Conservation (phyloP, 2,888 invertebrate species). For the Calephelis perditalis region DNA sequence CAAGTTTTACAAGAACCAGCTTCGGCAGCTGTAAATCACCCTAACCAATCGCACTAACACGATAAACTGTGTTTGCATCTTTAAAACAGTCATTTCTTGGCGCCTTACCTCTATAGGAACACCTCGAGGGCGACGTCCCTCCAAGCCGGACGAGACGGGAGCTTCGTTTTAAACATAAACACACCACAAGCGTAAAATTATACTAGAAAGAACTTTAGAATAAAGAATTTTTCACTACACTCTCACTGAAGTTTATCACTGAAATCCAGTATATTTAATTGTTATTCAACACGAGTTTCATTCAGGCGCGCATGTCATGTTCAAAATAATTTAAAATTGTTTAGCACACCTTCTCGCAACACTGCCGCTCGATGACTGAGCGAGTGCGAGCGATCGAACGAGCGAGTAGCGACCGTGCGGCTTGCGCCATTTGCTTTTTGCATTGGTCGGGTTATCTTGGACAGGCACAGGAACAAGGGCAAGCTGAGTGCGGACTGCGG, state of each 20-base stretch:
- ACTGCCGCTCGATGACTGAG: conserved; percentile 72
- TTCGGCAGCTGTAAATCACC: conserved; percentile 36
- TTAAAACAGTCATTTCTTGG: conserved; percentile 22
- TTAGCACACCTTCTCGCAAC: conserved; percentile 27
- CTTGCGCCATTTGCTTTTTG: conserved; percentile 27
- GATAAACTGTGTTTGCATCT: conserved; percentile 16
- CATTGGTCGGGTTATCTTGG: conserved; percentile 27
- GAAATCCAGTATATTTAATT: conserved; percentile 62
- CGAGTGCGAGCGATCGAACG: conserved; percentile 33
- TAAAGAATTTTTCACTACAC: conserved; percentile 53
- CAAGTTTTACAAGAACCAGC: conserved; percentile 42
- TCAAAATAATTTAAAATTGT: conserved; percentile 33
- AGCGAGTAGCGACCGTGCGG: conserved; percentile 29
- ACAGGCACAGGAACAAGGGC: conserved; percentile 14
- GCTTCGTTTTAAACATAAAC: conserved; percentile 73
- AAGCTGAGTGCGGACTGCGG: conserved; percentile 36
- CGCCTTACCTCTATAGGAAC: conserved; percentile 60
- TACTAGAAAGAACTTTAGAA: conserved; percentile 41
- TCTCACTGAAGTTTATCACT: conserved; percentile 57
- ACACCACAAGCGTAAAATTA: conserved; percentile 68
- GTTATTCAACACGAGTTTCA: conserved; percentile 65
- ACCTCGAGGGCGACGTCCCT: conserved; percentile 72
- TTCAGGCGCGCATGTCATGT: conserved; percentile 63
- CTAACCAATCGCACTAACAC: conserved; percentile 26
- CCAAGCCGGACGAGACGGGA: conserved; percentile 58